Evolutionary conservation across 2,888 invertebrate species (phyloP).

Genomic region (Drosophila falleni): DNA sequence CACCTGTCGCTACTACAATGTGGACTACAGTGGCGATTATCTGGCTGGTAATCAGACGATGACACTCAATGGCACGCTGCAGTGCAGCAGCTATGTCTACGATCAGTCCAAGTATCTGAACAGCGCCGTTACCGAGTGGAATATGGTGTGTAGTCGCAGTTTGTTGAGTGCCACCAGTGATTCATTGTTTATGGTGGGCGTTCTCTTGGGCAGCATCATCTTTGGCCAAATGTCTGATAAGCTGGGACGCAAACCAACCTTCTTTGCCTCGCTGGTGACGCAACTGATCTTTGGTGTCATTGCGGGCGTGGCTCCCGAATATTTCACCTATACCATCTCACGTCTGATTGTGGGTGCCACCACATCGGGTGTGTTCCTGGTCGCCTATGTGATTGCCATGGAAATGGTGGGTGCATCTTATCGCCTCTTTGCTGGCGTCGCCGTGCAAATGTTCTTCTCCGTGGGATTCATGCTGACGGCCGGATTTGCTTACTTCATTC

Average conservation of each 20-base stretch:
- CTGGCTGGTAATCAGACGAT: slow-evolving; percentile 70
- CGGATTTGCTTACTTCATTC: slow-evolving; percentile 89
- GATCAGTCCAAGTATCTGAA: slow-evolving; percentile 88
- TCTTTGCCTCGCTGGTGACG: slow-evolving; percentile 90
- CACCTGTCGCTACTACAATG: slow-evolving; percentile 86
- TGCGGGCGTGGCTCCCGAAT: slow-evolving; percentile 89
- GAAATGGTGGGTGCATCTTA: slow-evolving; percentile 91
- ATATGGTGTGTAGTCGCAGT: slow-evolving; percentile 89
- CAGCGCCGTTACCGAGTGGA: slow-evolving; percentile 90
- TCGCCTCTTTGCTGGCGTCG: slow-evolving; percentile 89
- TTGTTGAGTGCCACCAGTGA: slow-evolving; percentile 89
- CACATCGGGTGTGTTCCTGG: slow-evolving; percentile 91
- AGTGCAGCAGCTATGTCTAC: slow-evolving; percentile 88
- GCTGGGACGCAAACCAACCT: slow-evolving; percentile 90
- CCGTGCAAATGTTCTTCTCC: slow-evolving; percentile 91
- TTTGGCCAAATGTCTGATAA: slow-evolving; percentile 91
- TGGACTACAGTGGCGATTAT: slow-evolving; percentile 81
- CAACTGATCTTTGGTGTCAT: slow-evolving; percentile 89
- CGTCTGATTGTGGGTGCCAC: slow-evolving; percentile 90
- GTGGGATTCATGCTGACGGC: slow-evolving; percentile 90
- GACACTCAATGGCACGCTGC: slow-evolving; percentile 71
- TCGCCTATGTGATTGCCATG: slow-evolving; percentile 91
- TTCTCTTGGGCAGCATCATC: slow-evolving; percentile 90
- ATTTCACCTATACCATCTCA: slow-evolving; percentile 89
- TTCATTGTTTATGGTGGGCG: slow-evolving; percentile 89